Conservation (phyloP, 2,797 vertebrate genomes). For the Champsocephalus esox region DNA sequence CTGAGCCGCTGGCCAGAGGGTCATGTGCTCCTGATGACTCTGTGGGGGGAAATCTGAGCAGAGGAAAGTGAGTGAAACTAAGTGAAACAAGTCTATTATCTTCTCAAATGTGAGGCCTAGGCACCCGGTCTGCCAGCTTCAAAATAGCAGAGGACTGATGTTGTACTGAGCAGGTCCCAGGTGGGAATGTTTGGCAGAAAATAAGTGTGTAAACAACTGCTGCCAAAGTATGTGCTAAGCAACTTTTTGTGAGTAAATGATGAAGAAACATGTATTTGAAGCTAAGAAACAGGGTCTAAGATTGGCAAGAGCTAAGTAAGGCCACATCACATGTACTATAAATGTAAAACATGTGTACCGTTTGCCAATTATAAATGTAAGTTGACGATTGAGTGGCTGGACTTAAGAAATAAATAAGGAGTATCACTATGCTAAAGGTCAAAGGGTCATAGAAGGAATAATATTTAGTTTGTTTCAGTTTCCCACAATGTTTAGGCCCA, state of each 20-base stretch:
- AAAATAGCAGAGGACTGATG: conserved; percentile 44
- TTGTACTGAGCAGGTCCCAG: conserved; percentile 38
- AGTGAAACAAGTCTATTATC: conserved; percentile 39
- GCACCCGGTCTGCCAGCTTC: conserved; percentile 47
- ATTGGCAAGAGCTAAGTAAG: background rate
- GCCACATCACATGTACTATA: background rate
- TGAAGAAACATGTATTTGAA: conserved; percentile 25
- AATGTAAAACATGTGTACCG: background rate
- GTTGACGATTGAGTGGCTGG: background rate
- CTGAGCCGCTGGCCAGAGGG: conserved; percentile 29
- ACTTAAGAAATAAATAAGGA: background rate
- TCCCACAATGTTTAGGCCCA: background rate
- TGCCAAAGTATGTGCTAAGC: conserved; percentile 39
- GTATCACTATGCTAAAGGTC: background rate
- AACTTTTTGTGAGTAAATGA: conserved; percentile 30
- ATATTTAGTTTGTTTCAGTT: background rate
- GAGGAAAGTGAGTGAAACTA: conserved; percentile 30
- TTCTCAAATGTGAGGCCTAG: conserved; percentile 33
- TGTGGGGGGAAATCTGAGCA: conserved; percentile 19
- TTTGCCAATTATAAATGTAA: background rate
- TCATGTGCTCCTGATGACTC: conserved; percentile 43
- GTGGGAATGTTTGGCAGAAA: conserved; percentile 37
- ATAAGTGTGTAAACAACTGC: conserved; percentile 24
- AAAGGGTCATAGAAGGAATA: background rate
- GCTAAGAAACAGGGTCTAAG: conserved; percentile 22